A percentile compares a stretch with the other conserved stretches of the same genome.
These are phyloP conservation scores for Paralvinella palmiformis DNA, from an alignment of 1,140 invertebrate genomes.

Conservation along the genomic window DNA sequence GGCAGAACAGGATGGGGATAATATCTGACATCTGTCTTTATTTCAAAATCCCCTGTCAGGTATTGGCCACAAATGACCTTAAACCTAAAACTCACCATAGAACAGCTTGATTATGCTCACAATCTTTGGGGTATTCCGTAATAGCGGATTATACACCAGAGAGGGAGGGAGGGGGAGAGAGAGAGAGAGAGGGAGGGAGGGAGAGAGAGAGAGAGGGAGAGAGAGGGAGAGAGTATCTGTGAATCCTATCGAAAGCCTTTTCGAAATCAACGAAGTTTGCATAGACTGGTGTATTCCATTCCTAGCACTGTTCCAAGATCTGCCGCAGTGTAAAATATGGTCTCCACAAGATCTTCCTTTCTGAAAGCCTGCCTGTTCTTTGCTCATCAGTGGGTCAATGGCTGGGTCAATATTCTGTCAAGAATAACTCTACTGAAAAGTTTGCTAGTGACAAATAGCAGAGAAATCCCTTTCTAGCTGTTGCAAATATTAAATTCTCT, in stretches of 20 bases:
- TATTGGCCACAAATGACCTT: not conserved
- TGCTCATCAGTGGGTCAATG: not conserved
- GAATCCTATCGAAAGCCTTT: too few relatives aligned
- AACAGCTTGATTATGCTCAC: not conserved
- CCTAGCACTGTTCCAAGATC: conserved; percentile 4
- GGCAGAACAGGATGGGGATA: conserved; percentile 21
- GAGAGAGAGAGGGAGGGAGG: too few relatives aligned
- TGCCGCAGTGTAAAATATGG: not conserved
- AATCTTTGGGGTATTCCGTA: not conserved
- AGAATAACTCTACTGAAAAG: conserved; percentile 13
- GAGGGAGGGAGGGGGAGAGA: too few relatives aligned
- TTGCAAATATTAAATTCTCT: conserved; percentile 24
- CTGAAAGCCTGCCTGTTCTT: conserved; percentile 3
- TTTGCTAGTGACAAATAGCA: conserved; percentile 23
- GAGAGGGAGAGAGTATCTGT: not conserved
- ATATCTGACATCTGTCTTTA: conserved; percentile 19
- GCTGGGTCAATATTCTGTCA: not conserved
- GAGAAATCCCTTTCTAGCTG: conserved; percentile 29
- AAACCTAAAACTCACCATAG: not conserved
- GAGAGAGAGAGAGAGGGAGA: too few relatives aligned
- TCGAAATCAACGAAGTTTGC: too few relatives aligned
- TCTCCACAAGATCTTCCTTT: conserved; percentile 1
- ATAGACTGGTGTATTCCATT: too few relatives aligned
- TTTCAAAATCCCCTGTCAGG: conserved; percentile 6
- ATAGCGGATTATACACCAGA: not conserved